Evolutionary conservation across 2,113 vertebrate genomes (phyloP), one percentile per base, ranked within the genome.

Genomic region (Macquaria australasica): DNA sequence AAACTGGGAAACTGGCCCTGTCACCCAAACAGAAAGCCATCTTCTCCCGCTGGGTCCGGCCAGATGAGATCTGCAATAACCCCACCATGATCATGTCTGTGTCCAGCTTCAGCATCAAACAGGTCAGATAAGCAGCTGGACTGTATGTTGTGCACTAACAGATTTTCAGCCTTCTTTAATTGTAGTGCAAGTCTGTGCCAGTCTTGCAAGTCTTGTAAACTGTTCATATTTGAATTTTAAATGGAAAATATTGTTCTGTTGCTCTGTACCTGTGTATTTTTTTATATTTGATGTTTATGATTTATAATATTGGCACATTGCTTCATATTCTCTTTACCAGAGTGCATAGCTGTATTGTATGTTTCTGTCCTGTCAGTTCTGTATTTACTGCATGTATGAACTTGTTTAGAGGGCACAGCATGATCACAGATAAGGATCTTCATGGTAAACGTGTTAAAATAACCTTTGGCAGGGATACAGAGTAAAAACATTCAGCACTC

Each of bases 51-150:
- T 99, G 98, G 98, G 96, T 99, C 31, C 94, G 97, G 14, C 98
- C 98, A 2, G 98, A 99, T 80, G 98, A 99, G 66, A 96, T 99
- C 88, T 97, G 96, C 88, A 98, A 97, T 91, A 99, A 97, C 90
- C 98, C 98, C 66, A 98, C 96, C 0, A 99, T 99, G 98, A 99
- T 99, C 93, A 98, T 98, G 85, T 99, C 98, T n/a, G 98, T 99
- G 73, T 99, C 98, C 89, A 99, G 98, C 94, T 99, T 99, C 95
- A 99, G 98, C 94, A 99, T 99, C 95, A 99, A 99, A 84, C 98
- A 99, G 97, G 98, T 99, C 91, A 90, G 72, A 62, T 2, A 1
- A 28, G 1, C 59, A 6, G 41, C 43, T 34, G 56, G 3, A 74
- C 60, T 63, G 31, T 20, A 37, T 23, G 9, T 21, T 31, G 2